Evolutionary conservation across 37 sponge, comb jelly and placozoan species (phyloP), one percentile per base, ranked within the genome.

Genomic region (Chondrosia reniformis): DNA sequence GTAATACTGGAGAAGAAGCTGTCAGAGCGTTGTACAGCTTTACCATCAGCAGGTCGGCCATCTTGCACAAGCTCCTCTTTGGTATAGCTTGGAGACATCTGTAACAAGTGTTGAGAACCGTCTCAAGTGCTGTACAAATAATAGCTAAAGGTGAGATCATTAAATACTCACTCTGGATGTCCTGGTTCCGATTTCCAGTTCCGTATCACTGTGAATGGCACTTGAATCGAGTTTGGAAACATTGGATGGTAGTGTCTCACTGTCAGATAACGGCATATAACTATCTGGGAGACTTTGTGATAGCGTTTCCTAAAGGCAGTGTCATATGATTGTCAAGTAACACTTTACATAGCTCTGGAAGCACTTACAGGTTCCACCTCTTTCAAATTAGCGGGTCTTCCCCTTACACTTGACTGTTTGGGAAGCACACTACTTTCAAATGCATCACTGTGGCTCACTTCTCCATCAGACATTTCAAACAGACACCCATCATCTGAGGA

Each of bases 201-300:
- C 72, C n/a, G 72, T 69, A 39, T 69, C 72, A 69, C 72, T 69
- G 9, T 69, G 72, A 69, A 69, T 40, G 2, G 72, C 39, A 69
- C 25, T 69, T 1, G 72, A 39, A 69, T 69, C 72, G 7, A 28
- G 27, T 56, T 28, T 56, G 4, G 27, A 2, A 24, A 56, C 2
- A 3, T 28, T 56, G 58, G 58, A 2, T 28, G 27, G 8, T n/a
- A n/a, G n/a, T n/a, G 72, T n/a, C 7, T 69, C 72, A 40, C 72
- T 69, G 12, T 69, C 72, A 69, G 72, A 69, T 25, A 69, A 7
- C 7, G 67, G 31, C 5, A 37, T 36, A 6, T 69, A 69, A 44
- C 6, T 34, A 9, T 69, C 13, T 1, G 72, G 72, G 2, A 69
- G 43, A 44, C 72, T 69, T 10, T 69, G 72, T 1, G 72, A 69